A percentile compares a stretch with the other conserved stretches of the same genome.
Evolutionary conservation across 2,797 vertebrate species (phyloP).

Genomic region (Holocentrus rufus): DNA sequence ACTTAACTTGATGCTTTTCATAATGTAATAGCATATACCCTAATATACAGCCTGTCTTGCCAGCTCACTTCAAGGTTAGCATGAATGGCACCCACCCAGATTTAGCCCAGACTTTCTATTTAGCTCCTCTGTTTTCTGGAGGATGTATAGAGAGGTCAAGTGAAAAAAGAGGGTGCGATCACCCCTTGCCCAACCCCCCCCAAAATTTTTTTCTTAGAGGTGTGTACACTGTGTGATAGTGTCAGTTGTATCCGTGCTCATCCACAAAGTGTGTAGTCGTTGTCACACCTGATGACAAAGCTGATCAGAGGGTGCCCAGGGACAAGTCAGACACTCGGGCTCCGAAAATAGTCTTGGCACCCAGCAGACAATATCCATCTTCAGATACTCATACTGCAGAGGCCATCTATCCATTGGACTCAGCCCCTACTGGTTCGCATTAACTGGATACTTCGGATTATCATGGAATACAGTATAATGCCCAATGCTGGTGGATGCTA

Average conservation of each 20-base stretch:
- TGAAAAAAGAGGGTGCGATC: not conserved
- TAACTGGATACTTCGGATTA: conserved; percentile 33
- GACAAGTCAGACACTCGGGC: conserved; percentile 63
- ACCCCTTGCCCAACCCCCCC: not conserved
- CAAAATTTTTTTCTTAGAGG: conserved; percentile 39
- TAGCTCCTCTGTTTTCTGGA: conserved; percentile 23
- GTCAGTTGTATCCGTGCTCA: conserved; percentile 40
- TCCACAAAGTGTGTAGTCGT: conserved; percentile 55
- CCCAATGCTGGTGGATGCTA: not conserved
- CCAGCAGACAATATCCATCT: conserved; percentile 78
- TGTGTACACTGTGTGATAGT: conserved; percentile 19
- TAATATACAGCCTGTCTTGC: not conserved
- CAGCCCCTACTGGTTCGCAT: conserved; percentile 52
- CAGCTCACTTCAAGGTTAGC: conserved; percentile 24
- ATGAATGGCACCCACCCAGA: conserved; percentile 3
- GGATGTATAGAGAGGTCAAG: conserved; percentile 15
- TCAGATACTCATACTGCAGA: conserved; percentile 72
- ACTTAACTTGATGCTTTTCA: too few species aligned
- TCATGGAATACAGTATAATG: conserved; percentile 32
- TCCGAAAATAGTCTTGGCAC: conserved; percentile 81
- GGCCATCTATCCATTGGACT: conserved; percentile 54
- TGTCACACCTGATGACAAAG: conserved; percentile 75
- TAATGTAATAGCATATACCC: too few species aligned
- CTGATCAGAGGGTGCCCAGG: conserved; percentile 73
- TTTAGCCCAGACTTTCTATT: not conserved